Base-by-base conservation (phyloP, 2,797 vertebrate genomes). In the Perodicticus potto region DNA sequence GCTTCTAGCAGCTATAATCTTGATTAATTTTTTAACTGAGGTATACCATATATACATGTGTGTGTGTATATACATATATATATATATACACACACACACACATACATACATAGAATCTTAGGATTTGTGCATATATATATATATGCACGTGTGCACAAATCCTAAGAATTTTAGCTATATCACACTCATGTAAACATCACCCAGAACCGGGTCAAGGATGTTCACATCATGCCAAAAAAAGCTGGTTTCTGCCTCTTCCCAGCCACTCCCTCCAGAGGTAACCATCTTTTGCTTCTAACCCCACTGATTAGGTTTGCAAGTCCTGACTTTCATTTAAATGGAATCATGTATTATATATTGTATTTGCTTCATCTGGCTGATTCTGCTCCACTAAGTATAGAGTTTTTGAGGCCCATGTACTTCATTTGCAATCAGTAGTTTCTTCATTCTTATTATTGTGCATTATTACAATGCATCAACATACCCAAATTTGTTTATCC, bases 401-500 rank as follows among this genome's bases (percentile, higher is more conserved):
- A 63, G 45, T 43, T 83, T 94, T 89, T 94, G 61, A 95, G 74
- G 96, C 63, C 57, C 19, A 43, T 53, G 37, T 11, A 43, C 11
- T 23, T 69, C 43, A 34, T 7, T 37, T 14, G 63, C 20, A 92
- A 34, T 92, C 22, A 74, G 2, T 37, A 67, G 23, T 86, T 67
- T 55, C 4, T 74, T 90, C 53, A 32, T 95, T 76, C 94, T 69
- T 94, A 69, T 76, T 40, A 70, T 43, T 90, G 45, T 32, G 10
- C 53, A 40, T 94, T 92, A 77, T 87, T 69, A 19, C 32, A 77
- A 14, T 49, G 17, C 63, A 74, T 93, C 83, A 86, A 76, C 32
- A 85, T 76, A 67, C 37, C 25, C 45, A 88, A 55, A 91, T 92
- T 81, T 90, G 43, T 84, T 92, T 95, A 67, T 88, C 72, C 82